Evolutionary conservation across 2,113 vertebrate species (phyloP), one percentile per base, ranked within the genome.

Genomic region (Megalops atlanticus): DNA sequence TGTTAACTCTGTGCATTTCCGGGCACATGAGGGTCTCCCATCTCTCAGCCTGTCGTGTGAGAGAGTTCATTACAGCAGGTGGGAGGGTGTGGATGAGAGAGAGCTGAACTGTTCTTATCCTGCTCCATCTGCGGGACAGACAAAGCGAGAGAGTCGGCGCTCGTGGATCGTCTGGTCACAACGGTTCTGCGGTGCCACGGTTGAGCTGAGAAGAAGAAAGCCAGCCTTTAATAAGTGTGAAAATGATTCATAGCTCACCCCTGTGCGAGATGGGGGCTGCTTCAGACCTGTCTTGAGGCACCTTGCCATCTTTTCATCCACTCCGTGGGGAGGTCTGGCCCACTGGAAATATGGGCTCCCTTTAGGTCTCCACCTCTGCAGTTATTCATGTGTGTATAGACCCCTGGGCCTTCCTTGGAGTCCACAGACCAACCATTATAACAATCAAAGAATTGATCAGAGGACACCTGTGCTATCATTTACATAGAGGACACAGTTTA

Each of bases 171-270:
- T 91, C 90, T 91, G 87, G 84, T 90, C 88, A 79, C n/a, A n/a
- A n/a, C n/a, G n/a, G n/a, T n/a, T n/a, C n/a, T n/a, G n/a, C n/a
- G n/a, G 72, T 86, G 15, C 81, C 75, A 88, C 36, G 91, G 88
- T 89, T 90, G 87, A 87, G 80, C 84, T 89, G 35, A 78, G 39
- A 4, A 36, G 70, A 77, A 91, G 90, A 92, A 91, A 91, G 87
- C 76, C 45, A 74, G 4, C 5, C 4, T 40, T 58, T 82, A 80
- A 80, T 87, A 85, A 79, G 90, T 90, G 90, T 91, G 87, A 91
- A 91, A 89, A 86, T 90, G 92, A 91, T 89, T 91, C 86, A 83
- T 86, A 81, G 84, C 91, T 92, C 90, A 89, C 86, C 91, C 89
- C 77, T 75, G 33, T 75, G 77, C 84, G 77, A 68, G 74, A 91